phyloP scores from a whole-genome alignment of 2,797 vertebrate genomes.

The Enteromius mattozi region DNA sequence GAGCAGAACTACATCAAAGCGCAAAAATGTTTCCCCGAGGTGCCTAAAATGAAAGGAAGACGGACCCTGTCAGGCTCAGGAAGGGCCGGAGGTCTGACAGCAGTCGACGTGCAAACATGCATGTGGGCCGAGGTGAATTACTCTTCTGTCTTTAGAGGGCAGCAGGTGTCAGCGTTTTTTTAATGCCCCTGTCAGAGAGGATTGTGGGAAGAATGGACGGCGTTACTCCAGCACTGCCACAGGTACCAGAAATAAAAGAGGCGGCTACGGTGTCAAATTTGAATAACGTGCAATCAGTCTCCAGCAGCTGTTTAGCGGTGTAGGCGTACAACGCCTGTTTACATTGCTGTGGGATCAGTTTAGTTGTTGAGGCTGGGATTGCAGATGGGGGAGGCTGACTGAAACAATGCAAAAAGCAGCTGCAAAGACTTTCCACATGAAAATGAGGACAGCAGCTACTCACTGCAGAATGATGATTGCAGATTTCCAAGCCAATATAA shows the following conservation, averaged over 20 bases:
- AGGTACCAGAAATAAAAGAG: constrained; percentile 32
- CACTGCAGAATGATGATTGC: not conserved
- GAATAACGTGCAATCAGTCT: constrained; percentile 22
- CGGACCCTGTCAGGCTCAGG: constrained; percentile 10
- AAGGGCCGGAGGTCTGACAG: constrained; percentile 27
- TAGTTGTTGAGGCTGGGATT: constrained; percentile 21
- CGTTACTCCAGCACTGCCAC: not conserved
- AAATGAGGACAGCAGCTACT: constrained; percentile 17
- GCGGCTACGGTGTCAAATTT: constrained; percentile 50
- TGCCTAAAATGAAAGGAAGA: constrained; percentile 33
- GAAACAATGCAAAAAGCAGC: constrained; percentile 39
- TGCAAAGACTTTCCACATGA: constrained; percentile 21
- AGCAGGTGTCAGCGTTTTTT: constrained; percentile 23
- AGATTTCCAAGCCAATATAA: not conserved
- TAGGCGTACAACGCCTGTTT: not conserved
- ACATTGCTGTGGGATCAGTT: not conserved
- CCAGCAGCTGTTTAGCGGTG: constrained; percentile 10
- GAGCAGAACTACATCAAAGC: constrained; percentile 43
- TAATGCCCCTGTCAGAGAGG: constrained; percentile 42
- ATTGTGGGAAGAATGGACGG: constrained; percentile 28
- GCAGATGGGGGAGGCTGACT: constrained; percentile 7
- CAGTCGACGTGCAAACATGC: not conserved
- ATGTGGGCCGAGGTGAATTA: constrained; percentile 15
- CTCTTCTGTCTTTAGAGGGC: constrained; percentile 32
- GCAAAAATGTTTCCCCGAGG: constrained; percentile 9